Evolutionary conservation across 2,797 vertebrate genomes (phyloP).

Genomic region (Syndactyla subalaris): DNA sequence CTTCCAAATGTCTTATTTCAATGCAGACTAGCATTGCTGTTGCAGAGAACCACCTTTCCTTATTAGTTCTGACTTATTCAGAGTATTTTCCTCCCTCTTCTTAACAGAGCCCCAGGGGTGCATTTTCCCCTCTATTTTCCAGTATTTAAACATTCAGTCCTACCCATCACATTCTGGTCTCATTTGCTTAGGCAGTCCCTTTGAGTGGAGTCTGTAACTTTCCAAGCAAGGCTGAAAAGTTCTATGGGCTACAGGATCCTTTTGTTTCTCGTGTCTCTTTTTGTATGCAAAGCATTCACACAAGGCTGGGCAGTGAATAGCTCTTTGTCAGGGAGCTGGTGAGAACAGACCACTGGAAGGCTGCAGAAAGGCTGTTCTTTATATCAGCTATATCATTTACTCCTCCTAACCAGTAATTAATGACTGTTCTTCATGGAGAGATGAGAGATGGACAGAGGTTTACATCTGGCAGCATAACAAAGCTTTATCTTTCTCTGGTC

Average conservation of each 20-base stretch:
- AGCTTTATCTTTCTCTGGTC: not conserved
- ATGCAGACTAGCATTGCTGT: not conserved
- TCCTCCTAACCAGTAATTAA: slow-evolving; percentile 40
- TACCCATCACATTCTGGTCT: not conserved
- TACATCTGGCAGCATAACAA: not conserved
- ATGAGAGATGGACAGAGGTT: not conserved
- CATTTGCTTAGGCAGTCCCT: slow-evolving; percentile 27
- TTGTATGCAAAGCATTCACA: slow-evolving; percentile 62
- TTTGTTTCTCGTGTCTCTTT: slow-evolving; percentile 56
- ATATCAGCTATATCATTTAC: slow-evolving; percentile 17
- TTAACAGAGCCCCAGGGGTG: not conserved
- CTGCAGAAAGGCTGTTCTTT: slow-evolving; percentile 31
- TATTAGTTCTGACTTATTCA: not conserved
- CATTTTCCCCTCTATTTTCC: not conserved
- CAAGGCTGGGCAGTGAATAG: slow-evolving; percentile 27
- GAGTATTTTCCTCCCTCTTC: not conserved
- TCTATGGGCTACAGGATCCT: slow-evolving; percentile 23
- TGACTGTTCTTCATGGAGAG: not conserved
- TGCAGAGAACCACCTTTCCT: not conserved
- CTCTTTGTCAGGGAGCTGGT: slow-evolving; percentile 43
- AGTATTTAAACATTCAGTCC: not conserved
- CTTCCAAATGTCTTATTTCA: not conserved
- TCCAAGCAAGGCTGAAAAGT: slow-evolving; percentile 15
- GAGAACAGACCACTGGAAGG: slow-evolving; percentile 33
- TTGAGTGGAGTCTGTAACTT: slow-evolving; percentile 19